These are phyloP conservation scores for Pempheris klunzingeri DNA, from an alignment of 2,797 vertebrate genomes.

Conservation along the genomic window DNA sequence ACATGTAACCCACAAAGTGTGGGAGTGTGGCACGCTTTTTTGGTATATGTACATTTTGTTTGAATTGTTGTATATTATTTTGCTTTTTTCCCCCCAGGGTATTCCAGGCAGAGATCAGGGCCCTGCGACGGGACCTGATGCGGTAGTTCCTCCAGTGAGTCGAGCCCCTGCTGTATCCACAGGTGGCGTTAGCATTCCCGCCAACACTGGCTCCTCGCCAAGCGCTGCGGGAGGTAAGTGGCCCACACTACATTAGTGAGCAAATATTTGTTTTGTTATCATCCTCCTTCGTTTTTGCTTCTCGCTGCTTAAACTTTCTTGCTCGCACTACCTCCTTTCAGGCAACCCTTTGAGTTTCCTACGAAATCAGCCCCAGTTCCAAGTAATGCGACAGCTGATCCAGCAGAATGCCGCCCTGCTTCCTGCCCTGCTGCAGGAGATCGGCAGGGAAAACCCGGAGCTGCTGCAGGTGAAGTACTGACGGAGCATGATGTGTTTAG, in stretches of 20 bases:
- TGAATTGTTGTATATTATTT: background rate
- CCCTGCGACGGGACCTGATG: constrained; percentile 84
- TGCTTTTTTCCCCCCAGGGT: constrained; percentile 87
- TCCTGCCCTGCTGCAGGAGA: constrained; percentile 94
- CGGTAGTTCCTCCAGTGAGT: constrained; percentile 76
- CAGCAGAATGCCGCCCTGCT: constrained; percentile 95
- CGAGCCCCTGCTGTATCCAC: constrained; percentile 65
- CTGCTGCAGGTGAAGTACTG: constrained; percentile 89
- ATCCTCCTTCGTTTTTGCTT: background rate
- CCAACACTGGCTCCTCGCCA: constrained; percentile 74
- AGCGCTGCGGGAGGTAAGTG: constrained; percentile 87
- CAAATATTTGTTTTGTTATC: background rate
- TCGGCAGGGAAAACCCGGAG: constrained; percentile 95
- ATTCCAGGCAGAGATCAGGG: constrained; percentile 90
- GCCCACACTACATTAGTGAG: background rate
- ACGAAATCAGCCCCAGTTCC: constrained; percentile 95
- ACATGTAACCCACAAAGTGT: background rate
- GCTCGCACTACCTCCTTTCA: constrained; percentile 55
- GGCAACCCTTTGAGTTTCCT: constrained; percentile 96
- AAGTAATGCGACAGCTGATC: constrained; percentile 98
- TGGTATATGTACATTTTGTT: background rate
- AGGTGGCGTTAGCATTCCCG: constrained; percentile 56
- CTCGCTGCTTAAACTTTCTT: constrained; percentile 1
- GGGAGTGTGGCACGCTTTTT: background rate
- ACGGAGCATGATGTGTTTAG: background rate